Evolutionary conservation across 2,113 vertebrate genomes (phyloP).

Genomic region (Hemibagrus wyckioides): DNA sequence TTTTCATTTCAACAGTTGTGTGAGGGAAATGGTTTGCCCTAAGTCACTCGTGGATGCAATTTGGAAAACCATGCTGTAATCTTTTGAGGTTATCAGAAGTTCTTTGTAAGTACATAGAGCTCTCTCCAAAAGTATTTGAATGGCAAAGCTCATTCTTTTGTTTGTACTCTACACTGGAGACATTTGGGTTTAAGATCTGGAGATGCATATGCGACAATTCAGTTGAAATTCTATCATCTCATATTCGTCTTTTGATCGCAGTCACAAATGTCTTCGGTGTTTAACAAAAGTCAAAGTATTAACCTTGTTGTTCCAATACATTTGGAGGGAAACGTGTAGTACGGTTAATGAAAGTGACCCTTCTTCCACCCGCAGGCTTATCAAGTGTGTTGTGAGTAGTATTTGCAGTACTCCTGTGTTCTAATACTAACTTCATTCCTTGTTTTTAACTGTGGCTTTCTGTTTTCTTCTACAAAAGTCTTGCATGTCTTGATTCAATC

Average conservation of each 20-base stretch:
- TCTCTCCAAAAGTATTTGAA: background rate
- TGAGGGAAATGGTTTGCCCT: background rate
- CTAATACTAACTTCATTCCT: background rate
- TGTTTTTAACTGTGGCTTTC: background rate
- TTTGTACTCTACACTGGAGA: background rate
- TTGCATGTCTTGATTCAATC: background rate
- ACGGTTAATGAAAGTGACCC: background rate
- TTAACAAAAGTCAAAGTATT: background rate
- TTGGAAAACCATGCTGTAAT: constrained; percentile 1
- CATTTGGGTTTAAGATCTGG: background rate
- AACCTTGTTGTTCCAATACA: background rate
- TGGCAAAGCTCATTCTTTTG: background rate
- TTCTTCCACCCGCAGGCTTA: background rate
- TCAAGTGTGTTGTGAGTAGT: background rate
- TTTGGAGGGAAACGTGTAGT: background rate
- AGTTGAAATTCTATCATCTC: background rate
- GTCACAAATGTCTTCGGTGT: background rate
- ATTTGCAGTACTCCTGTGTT: background rate
- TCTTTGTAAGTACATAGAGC: background rate
- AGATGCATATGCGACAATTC: background rate
- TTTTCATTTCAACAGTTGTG: background rate
- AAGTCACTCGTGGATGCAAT: background rate
- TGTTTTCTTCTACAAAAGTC: background rate
- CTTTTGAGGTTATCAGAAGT: background rate
- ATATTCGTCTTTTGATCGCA: background rate